These are phyloP conservation scores for Pempheris klunzingeri DNA, from an alignment of 2,797 vertebrate genomes.

Conservation along the genomic window DNA sequence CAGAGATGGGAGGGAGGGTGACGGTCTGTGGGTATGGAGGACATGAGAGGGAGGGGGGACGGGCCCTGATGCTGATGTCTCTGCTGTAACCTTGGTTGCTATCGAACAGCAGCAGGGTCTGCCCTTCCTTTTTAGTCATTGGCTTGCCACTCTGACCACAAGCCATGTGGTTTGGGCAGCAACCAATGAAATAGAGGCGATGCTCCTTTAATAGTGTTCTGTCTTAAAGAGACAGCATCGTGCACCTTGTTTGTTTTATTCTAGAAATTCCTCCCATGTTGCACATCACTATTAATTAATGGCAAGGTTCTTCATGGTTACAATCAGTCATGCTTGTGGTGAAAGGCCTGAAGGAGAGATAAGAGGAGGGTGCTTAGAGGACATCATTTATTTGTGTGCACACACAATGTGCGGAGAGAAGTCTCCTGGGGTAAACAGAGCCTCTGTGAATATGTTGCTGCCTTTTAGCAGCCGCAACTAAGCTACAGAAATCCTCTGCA, in stretches of 20 bases:
- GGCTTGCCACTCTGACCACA: slow-evolving; percentile 82
- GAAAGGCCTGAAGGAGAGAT: slow-evolving; percentile 27
- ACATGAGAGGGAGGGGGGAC: slow-evolving; percentile 58
- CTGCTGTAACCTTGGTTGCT: slow-evolving; percentile 90
- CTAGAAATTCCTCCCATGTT: slow-evolving; percentile 38
- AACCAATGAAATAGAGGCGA: slow-evolving; percentile 81
- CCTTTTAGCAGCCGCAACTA: slow-evolving; percentile 51
- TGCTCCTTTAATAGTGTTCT: slow-evolving; percentile 73
- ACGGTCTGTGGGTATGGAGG: slow-evolving; percentile 68
- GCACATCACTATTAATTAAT: slow-evolving; percentile 25
- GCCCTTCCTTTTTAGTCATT: slow-evolving; percentile 84
- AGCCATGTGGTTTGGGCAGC: slow-evolving; percentile 80
- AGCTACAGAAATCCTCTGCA: slow-evolving; percentile 56
- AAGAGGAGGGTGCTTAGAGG: neutral
- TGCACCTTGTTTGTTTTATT: slow-evolving; percentile 58
- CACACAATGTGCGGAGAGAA: slow-evolving; percentile 19
- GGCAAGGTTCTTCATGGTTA: slow-evolving; percentile 12
- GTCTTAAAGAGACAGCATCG: slow-evolving; percentile 82
- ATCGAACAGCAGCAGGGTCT: slow-evolving; percentile 87
- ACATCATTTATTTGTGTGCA: slow-evolving; percentile 1
- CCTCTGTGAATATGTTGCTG: slow-evolving; percentile 47
- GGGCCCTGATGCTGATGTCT: slow-evolving; percentile 87
- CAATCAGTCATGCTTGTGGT: slow-evolving; percentile 17
- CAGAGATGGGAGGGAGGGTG: slow-evolving; percentile 25
- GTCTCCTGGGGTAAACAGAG: slow-evolving; percentile 49